Evolutionary conservation across 2,797 vertebrate genomes (phyloP), one percentile per base, ranked within the genome.

Genomic region (Cynodonichthys magdalenae): DNA sequence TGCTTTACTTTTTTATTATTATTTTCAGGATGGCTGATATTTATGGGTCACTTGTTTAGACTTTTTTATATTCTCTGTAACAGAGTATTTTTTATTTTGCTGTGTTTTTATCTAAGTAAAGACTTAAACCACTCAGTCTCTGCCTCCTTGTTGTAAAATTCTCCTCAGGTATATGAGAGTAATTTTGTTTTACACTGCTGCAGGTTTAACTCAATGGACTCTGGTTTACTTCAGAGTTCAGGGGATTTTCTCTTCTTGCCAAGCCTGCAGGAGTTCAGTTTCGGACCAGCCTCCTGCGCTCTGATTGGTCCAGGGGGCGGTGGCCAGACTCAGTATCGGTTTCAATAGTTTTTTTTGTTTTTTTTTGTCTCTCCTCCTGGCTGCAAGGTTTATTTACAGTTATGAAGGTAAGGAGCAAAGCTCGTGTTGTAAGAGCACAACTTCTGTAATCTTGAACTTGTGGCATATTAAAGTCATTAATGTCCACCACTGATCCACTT

Each of bases 301-400:
- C 75, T 84, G 50, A 84, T 86, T 86, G 81, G 85, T 59, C 53
- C 59, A 70, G 52, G 6, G 44, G 17, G 72, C 77, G 34, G 71
- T 80, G 77, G 74, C 56, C 78, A 67, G 70, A 79, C 0, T 45
- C 66, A 81, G 87, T 90, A 88, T 90, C 84, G 82, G 80, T 84
- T 67, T 71, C 80, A 84, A 81, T 44, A 56, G 31, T 34, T 2
- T 34, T 34, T 34, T 31, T 18, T 67, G 75, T 68, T 52, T 18
- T 36, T 12, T 10, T 12, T 17, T 31, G 48, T 2, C 6, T 24
- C 34, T 47, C 19, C 31, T 11, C 42, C 17, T 19, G 42, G 20
- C 5, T 2, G 1, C 15, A 39, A 34, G 24, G 11, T 20, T 15
- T 45, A 31, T 29, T 34, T 4, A 18, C 15, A 17, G 45, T 29